Conservation (phyloP, 2,888 invertebrate genomes). For the Mantis religiosa region DNA sequence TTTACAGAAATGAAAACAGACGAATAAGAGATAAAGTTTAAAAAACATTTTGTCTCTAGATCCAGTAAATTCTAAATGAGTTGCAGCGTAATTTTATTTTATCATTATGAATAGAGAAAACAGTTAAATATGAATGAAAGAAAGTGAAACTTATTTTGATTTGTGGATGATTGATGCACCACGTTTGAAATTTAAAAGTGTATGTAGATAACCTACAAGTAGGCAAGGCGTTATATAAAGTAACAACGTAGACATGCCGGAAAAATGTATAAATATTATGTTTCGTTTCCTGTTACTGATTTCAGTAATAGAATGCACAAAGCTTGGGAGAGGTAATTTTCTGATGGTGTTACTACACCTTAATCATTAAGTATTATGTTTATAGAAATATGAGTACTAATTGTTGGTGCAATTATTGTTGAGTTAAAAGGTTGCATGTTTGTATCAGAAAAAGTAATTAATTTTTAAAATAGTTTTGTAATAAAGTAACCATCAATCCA, state of each 20-base stretch:
- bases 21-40: too few relatives aligned
- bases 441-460: too few relatives aligned
- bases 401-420: too few relatives aligned
- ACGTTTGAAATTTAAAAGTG: background rate
- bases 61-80: background rate
- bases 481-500: too few relatives aligned
- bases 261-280: background rate
- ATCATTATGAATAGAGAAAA: background rate
- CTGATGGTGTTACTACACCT: background rate
- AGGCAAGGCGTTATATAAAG: too few relatives aligned
- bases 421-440: too few relatives aligned
- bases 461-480: too few relatives aligned
- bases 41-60: too few relatives aligned
- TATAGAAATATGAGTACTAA: too few relatives aligned
- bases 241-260: background rate
- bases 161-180: background rate
- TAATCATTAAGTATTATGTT: background rate
- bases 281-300: background rate
- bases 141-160: background rate
- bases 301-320: background rate
- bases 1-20: too few relatives aligned
- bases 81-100: background rate
- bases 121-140: background rate
- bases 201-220: too few relatives aligned
- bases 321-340: background rate